A percentile compares a stretch with the other conserved stretches of the same genome.
Conservation (phyloP, 2,797 vertebrate genomes). For the Amblyopsis hoosieri region DNA sequence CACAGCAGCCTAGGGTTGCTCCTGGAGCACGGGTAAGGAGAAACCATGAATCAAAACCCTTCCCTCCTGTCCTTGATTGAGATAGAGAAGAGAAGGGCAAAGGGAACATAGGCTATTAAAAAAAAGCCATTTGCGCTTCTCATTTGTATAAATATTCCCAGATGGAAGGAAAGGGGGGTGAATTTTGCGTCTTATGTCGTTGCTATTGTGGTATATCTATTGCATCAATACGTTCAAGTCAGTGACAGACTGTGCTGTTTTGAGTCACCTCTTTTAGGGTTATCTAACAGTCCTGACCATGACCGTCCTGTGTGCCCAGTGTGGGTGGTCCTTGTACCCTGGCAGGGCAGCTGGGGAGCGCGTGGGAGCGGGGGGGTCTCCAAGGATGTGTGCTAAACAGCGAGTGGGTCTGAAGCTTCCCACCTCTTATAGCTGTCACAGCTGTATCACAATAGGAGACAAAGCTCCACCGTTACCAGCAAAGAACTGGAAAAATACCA, state of each 20-base stretch:
- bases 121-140: neutral
- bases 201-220: neutral
- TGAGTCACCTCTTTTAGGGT: neutral
- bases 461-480: neutral
- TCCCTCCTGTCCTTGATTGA: slow-evolving; percentile 35
- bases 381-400: neutral
- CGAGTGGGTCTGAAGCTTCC: neutral
- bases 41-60: slow-evolving; percentile 57
- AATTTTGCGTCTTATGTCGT: slow-evolving; percentile 12
- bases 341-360: slow-evolving; percentile 16
- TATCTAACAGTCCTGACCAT: slow-evolving; percentile 5
- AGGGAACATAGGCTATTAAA: neutral
- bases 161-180: slow-evolving; percentile 1
- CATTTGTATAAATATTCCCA: slow-evolving; percentile 18
- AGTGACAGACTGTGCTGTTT: neutral
- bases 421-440: neutral
- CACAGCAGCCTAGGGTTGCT: slow-evolving; percentile 60
- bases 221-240: neutral
- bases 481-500: no score
- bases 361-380: neutral
- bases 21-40: slow-evolving; percentile 44
- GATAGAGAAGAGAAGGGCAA: slow-evolving; percentile 17
- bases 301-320: slow-evolving; percentile 1
- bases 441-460: slow-evolving; percentile 1
- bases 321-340: neutral